Evolutionary conservation across 2,797 vertebrate genomes (phyloP).

Genomic region (Valencia hispanica): DNA sequence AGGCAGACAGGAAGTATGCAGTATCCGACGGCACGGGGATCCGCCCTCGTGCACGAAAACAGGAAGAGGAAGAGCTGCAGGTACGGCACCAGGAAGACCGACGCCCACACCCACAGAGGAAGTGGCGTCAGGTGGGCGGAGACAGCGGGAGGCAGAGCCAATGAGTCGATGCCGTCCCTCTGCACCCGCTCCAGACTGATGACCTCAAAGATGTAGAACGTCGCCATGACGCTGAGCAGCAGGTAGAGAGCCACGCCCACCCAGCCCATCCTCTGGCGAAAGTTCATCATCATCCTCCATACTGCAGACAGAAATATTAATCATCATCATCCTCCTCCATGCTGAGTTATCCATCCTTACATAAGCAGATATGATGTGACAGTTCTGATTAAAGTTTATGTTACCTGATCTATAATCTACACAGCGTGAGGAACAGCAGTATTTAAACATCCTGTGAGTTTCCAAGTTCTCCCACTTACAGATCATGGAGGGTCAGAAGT

Average conservation of each 20-base stretch:
- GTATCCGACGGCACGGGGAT: slow-evolving; percentile 93
- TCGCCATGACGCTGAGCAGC: slow-evolving; percentile 85
- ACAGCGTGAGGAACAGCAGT: no score
- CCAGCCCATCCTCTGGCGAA: slow-evolving; percentile 98
- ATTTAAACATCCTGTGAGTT: no score
- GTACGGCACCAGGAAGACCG: slow-evolving; percentile 92
- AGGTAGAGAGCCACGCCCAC: slow-evolving; percentile 91
- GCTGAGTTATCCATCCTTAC: no score
- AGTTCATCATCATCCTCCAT: slow-evolving; percentile 99
- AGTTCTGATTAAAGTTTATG: no score
- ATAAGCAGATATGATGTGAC: no score
- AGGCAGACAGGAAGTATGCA: slow-evolving; percentile 95
- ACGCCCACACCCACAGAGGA: slow-evolving; percentile 92
- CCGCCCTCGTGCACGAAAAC: slow-evolving; percentile 95
- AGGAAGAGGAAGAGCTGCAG: slow-evolving; percentile 97
- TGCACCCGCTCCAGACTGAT: slow-evolving; percentile 90
- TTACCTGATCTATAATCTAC: no score
- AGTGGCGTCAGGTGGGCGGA: slow-evolving; percentile 86
- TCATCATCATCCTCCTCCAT: no score
- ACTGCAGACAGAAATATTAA: slow-evolving; percentile 65
- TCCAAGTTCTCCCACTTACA: no score
- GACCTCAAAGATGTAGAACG: slow-evolving; percentile 95
- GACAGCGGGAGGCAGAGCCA: slow-evolving; percentile 61
- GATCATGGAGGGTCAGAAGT: no score
- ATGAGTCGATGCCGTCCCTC: slow-evolving; percentile 62